Percentiles rank a stretch among this genome's conserved stretches.
Evolutionary conservation across 1,140 invertebrate species (phyloP).

Genomic region (Frieseomelitta varia): DNA sequence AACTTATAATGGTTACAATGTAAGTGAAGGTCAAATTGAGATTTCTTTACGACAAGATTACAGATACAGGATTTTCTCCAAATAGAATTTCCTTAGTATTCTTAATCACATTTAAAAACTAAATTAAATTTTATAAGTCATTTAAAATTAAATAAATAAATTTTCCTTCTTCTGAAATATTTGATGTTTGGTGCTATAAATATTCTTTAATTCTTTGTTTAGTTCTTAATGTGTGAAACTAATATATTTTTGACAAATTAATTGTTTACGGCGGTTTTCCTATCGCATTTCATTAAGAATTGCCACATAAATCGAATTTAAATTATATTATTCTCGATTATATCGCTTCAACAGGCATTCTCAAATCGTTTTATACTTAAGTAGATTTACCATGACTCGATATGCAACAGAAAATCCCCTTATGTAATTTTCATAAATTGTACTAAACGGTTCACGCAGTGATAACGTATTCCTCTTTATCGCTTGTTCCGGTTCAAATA

Average conservation of each 20-base stretch:
- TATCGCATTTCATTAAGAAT: background rate
- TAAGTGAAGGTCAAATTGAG: no score
- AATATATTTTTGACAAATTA: background rate
- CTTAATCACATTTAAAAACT: no score
- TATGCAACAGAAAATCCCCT: slow-evolving; percentile 3
- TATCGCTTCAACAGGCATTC: background rate
- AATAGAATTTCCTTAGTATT: no score
- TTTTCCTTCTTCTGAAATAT: no score
- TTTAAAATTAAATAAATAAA: no score
- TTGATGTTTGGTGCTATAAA: no score
- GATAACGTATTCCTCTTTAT: slow-evolving; percentile 8
- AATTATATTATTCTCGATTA: background rate
- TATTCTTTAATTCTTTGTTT: no score
- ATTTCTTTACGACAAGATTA: no score
- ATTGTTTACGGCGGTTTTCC: background rate
- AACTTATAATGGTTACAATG: no score
- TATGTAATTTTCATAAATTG: slow-evolving; percentile 54
- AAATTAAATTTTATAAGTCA: no score
- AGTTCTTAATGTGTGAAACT: background rate
- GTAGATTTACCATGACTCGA: slow-evolving; percentile 24
- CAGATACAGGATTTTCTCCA: no score
- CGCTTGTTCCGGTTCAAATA: background rate
- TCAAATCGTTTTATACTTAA: background rate
- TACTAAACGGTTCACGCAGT: background rate
- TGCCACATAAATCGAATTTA: background rate